Evolutionary conservation across 2,888 invertebrate genomes (phyloP).

Genomic region (Xestia sexstrigata): DNA sequence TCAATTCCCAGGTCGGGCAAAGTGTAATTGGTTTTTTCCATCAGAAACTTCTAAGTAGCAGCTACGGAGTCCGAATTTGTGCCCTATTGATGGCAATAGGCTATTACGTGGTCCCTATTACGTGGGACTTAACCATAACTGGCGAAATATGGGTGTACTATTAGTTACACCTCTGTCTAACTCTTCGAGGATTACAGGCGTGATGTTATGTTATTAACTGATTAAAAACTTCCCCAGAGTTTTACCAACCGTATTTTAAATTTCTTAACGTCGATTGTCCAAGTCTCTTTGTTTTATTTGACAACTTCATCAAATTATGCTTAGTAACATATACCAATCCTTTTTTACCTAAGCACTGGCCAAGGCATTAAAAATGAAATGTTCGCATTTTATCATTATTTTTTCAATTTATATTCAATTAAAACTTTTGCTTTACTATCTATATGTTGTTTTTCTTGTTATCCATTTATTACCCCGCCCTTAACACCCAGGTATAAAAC

Average conservation of each 20-base stretch:
- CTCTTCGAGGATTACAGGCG: too few relatives aligned
- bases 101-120: too few relatives aligned
- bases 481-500: neutral
- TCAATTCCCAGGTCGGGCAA: too few relatives aligned
- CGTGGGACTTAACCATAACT: too few relatives aligned
- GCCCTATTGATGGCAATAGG: too few relatives aligned
- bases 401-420: slow-evolving; percentile 69
- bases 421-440: slow-evolving; percentile 69
- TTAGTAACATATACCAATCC: slow-evolving; percentile 19
- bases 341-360: slow-evolving; percentile 77
- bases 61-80: too few relatives aligned
- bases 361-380: slow-evolving; percentile 73
- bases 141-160: too few relatives aligned
- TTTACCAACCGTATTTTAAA: neutral
- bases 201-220: too few relatives aligned
- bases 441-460: neutral
- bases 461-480: neutral
- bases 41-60: too few relatives aligned
- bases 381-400: slow-evolving; percentile 61
- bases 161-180: too few relatives aligned
- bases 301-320: slow-evolving; percentile 1
- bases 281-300: neutral
- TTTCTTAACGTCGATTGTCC: neutral
- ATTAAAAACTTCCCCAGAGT: neutral
- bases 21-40: too few relatives aligned